These are phyloP conservation scores for Corvus hawaiiensis DNA, from an alignment of 2,113 vertebrate genomes.

Conservation along the genomic window DNA sequence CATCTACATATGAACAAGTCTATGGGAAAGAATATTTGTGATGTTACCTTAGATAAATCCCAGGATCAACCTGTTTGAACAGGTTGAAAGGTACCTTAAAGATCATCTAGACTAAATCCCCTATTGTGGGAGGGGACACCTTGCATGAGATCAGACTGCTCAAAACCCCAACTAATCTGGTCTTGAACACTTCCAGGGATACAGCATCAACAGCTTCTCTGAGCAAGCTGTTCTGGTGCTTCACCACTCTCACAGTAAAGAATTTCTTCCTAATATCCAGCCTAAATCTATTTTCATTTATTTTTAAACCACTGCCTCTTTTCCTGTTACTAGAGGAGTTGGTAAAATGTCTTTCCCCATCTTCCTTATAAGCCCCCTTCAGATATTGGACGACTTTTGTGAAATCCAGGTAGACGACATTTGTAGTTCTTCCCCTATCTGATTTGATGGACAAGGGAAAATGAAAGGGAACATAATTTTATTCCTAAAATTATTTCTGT, in stretches of 20 bases:
- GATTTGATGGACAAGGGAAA: background rate
- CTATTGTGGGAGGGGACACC: accelerated
- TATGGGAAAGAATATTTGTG: background rate
- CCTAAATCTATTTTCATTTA: background rate
- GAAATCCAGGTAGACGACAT: background rate
- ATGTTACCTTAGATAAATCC: background rate
- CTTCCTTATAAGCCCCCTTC: background rate
- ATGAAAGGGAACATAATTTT: background rate
- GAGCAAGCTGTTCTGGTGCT: accelerated
- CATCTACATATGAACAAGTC: background rate
- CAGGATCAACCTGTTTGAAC: background rate
- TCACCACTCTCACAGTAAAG: background rate
- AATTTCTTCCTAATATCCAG: background rate
- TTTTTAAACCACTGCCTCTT: background rate
- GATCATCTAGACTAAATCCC: background rate
- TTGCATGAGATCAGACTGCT: background rate
- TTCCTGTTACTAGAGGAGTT: background rate
- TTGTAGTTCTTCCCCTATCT: background rate
- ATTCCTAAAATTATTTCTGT: background rate
- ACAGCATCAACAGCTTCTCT: background rate
- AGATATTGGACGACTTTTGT: background rate
- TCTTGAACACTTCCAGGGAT: background rate
- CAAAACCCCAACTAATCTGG: background rate
- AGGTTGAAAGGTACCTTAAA: background rate
- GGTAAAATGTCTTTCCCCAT: background rate